Conservation (phyloP, 2,113 vertebrate species). For the Corythaeola cristata region DNA sequence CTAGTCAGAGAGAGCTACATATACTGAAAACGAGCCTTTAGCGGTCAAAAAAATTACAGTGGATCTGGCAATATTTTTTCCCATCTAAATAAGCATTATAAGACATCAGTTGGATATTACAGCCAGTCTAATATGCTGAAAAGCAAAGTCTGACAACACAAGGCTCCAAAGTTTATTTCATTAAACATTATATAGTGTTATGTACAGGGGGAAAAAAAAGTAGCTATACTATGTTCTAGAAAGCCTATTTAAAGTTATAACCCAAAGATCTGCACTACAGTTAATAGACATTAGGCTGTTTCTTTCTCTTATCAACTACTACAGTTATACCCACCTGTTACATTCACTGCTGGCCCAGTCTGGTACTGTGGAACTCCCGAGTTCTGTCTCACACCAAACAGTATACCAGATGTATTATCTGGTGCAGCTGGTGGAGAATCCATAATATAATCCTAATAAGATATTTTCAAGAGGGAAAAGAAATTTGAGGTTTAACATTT, state of each 20-base stretch:
- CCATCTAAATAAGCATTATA: background rate
- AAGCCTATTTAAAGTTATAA: constrained; percentile 14
- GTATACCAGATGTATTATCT: constrained; percentile 81
- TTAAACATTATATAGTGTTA: background rate
- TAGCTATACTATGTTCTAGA: background rate
- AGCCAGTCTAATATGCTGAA: background rate
- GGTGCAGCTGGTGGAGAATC: constrained; percentile 78
- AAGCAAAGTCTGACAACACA: background rate
- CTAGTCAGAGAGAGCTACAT: background rate
- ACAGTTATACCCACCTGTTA: constrained; percentile 81
- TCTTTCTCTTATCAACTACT: constrained; percentile 35
- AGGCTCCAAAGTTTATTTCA: background rate
- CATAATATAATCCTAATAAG: constrained; percentile 85
- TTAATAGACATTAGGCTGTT: background rate
- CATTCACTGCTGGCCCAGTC: constrained; percentile 79
- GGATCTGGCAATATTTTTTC: background rate
- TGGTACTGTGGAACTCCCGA: constrained; percentile 83
- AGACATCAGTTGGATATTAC: background rate
- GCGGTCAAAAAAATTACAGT: background rate
- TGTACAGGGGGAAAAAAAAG: background rate
- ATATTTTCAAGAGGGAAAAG: constrained; percentile 61
- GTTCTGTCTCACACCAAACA: constrained; percentile 79
- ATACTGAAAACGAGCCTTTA: background rate
- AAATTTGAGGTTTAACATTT: constrained; percentile 48
- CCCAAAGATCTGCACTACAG: background rate